phyloP scores from a whole-genome alignment of 2,888 invertebrate species.

The Orgyia antiqua region DNA sequence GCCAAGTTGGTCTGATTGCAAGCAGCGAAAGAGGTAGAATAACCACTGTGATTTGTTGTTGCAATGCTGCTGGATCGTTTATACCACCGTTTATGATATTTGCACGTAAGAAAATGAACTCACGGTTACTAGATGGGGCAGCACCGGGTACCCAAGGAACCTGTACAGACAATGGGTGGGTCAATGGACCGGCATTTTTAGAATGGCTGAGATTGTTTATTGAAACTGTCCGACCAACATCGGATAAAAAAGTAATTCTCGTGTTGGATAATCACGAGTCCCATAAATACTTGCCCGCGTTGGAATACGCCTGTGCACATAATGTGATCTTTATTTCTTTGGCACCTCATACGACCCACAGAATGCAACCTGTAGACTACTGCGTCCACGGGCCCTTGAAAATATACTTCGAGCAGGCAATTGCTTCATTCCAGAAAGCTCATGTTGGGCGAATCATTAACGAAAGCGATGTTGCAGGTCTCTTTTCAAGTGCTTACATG shows the following conservation, averaged over 20 bases:
- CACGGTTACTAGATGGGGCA: conserved; percentile 1
- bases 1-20: conserved; percentile 7
- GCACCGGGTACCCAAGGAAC: conserved; percentile 7
- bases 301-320: conserved; percentile 29
- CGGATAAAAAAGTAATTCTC: conserved; percentile 23
- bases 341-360: conserved; percentile 15
- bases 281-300: conserved; percentile 31
- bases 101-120: conserved; percentile 29
- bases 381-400: conserved; percentile 18
- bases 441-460: neutral
- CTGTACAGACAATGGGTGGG: conserved; percentile 27
- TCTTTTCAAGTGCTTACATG: neutral
- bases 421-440: neutral
- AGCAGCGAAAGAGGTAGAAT: conserved; percentile 2
- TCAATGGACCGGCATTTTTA: conserved; percentile 24
- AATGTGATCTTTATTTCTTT: conserved; percentile 11
- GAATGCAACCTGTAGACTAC: conserved; percentile 19
- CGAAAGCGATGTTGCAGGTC: conserved; percentile 1
- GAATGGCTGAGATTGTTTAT: conserved; percentile 29
- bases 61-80: conserved; percentile 32
- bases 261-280: conserved; percentile 29
- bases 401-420: conserved; percentile 11
- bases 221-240: conserved; percentile 24
- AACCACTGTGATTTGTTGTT: conserved; percentile 28
- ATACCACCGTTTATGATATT: conserved; percentile 37